Percentiles rank a stretch among this genome's conserved stretches.
These are phyloP conservation scores for Empis stercorea DNA, from an alignment of 2,888 invertebrate species.

Conservation along the genomic window DNA sequence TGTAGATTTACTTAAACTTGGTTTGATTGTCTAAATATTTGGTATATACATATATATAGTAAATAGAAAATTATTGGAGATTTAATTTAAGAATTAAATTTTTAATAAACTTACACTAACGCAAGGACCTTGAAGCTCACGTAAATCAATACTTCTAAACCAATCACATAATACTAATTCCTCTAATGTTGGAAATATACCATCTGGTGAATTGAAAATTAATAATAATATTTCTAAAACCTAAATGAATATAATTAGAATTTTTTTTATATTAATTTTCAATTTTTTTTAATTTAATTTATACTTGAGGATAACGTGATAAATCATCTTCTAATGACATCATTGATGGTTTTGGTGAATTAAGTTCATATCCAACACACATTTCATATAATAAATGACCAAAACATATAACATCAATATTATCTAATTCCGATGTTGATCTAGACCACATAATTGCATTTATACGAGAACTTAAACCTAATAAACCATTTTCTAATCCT, in stretches of 20 bases:
- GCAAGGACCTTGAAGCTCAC: conserved; percentile 75
- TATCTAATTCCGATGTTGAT: conserved; percentile 37
- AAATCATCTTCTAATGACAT: conserved; percentile 58
- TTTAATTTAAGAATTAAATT: too few relatives aligned
- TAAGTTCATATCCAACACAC: conserved; percentile 74
- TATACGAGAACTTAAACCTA: conserved; percentile 51
- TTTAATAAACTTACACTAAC: conserved; percentile 46
- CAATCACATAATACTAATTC: conserved; percentile 71
- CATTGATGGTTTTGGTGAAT: conserved; percentile 58
- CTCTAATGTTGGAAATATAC: conserved; percentile 59
- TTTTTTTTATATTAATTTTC: too few relatives aligned
- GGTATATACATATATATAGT: too few relatives aligned
- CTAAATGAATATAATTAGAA: conserved; percentile 30
- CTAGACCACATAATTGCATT: conserved; percentile 43
- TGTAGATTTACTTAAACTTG: conserved; percentile 35
- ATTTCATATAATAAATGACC: conserved; percentile 84
- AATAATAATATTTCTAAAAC: conserved; percentile 64
- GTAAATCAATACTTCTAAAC: conserved; percentile 76
- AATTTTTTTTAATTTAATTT: neutral
- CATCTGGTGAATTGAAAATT: conserved; percentile 58
- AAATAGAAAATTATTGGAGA: conserved; percentile 4
- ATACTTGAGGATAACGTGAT: conserved; percentile 59
- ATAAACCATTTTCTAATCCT: conserved; percentile 72
- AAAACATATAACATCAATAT: conserved; percentile 56
- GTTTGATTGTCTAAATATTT: conserved; percentile 34